Evolutionary conservation across 2,888 invertebrate genomes (phyloP).

Genomic region (Lydus trimaculatus): DNA sequence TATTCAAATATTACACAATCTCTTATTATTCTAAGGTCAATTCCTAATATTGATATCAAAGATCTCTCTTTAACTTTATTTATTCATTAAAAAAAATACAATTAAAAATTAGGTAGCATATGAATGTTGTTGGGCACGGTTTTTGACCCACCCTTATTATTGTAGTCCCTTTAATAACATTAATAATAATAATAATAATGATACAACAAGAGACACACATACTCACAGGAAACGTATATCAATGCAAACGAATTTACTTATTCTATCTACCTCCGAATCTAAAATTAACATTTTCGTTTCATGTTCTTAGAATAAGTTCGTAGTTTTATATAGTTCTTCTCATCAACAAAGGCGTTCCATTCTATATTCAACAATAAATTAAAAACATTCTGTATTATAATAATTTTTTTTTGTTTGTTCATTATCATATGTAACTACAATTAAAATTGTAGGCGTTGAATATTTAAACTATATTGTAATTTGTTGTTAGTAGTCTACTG

Average conservation of each 20-base stretch:
- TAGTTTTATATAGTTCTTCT: not conserved
- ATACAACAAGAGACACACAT: not conserved
- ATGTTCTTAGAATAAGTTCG: constrained; percentile 4
- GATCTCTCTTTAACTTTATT: not conserved
- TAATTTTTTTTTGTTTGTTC: too few species aligned
- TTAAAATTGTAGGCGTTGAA: constrained; percentile 1
- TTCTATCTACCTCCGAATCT: constrained; percentile 8
- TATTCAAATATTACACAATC: not conserved
- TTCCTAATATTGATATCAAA: not conserved
- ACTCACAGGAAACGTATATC: constrained; percentile 1
- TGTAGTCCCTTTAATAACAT: not conserved
- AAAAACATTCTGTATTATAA: not conserved
- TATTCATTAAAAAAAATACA: not conserved
- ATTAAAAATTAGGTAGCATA: not conserved
- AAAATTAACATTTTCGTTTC: constrained; percentile 9
- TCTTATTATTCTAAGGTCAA: not conserved
- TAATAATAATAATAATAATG: not conserved
- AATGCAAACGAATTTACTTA: constrained; percentile 7
- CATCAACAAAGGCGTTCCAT: constrained; percentile 8
- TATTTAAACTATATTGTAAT: not conserved
- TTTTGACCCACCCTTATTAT: not conserved
- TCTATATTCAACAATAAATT: not conserved
- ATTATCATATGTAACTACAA: not conserved
- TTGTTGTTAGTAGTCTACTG: not conserved
- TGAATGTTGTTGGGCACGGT: not conserved